phyloP scores from a whole-genome alignment of 2,113 vertebrate species.

The Trachemys scripta region DNA sequence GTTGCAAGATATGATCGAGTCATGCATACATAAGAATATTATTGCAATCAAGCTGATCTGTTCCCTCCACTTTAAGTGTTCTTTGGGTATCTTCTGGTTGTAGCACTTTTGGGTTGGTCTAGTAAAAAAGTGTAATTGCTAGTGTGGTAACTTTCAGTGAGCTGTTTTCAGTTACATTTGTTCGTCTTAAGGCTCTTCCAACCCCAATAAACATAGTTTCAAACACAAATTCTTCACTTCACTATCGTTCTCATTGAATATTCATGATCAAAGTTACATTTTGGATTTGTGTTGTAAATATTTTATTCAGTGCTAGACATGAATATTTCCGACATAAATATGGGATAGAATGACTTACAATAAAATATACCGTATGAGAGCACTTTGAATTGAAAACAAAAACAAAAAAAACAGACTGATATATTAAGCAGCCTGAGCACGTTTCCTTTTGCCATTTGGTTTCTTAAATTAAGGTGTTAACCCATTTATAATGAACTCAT shows the following conservation, averaged over 20 bases:
- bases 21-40: not conserved
- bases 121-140: not conserved
- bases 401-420: not conserved
- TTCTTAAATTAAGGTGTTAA: not conserved
- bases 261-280: not conserved
- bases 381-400: not conserved
- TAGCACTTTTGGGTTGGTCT: not conserved
- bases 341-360: not conserved
- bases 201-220: not conserved
- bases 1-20: not conserved
- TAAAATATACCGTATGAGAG: not conserved
- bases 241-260: not conserved
- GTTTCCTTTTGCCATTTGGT: not conserved
- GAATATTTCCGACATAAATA: not conserved
- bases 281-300: not conserved
- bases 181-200: not conserved
- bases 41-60: not conserved
- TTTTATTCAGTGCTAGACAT: not conserved
- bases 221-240: not conserved
- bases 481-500: not conserved
- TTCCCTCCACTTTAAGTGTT: not conserved
- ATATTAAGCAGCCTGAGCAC: not conserved
- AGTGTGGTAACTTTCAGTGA: not conserved
- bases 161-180: not conserved
- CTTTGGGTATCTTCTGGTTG: not conserved